Evolutionary conservation across 2,888 invertebrate genomes (phyloP), one percentile per base, ranked within the genome.

Genomic region (Eilema caniola): DNA sequence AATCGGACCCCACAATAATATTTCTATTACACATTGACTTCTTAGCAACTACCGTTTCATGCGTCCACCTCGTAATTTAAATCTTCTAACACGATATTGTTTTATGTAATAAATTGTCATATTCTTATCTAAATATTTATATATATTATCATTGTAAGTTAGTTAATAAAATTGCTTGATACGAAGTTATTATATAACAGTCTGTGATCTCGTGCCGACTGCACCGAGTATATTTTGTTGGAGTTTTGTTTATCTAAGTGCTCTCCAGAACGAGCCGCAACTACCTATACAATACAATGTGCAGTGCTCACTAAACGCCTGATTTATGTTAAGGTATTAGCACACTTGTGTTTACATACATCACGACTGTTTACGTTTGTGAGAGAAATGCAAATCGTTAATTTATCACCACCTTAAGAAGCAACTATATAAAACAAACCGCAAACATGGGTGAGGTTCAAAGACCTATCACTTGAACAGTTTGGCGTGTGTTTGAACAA

Each of bases 341-440:
- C 91, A 90, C 88, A 89, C 85, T 85, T 84, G 85, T 88, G 88
- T 90, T 88, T 90, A 85, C 89, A 90, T 89, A 89, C 87, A 92
- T 90, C 89, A 90, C 81, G 80, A 85, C 78, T 90, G 91, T 93
- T 93, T 93, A 92, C 91, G 84, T 89, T 90, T 83, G 83, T 87
- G 80, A 88, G 88, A 87, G 90, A 92, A 90, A 93, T 93, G 93
- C 92, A 92, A 93, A 94, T 94, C 92, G 92, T 91, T 93, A 93
- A 93, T 94, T 93, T 93, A 94, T 94, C 92, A 89, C 93, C 92
- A 92, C 91, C 91, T 92, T 90, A 89, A 91, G 91, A 87, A 90
- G 91, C 88, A 87, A 91, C 91, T 91, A 92, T 93, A 92, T 94
- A 91, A 93, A 92, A 90, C 90, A 89, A 90, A 93, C 91, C 89